phyloP scores from a whole-genome alignment of 1,140 invertebrate genomes.

The Reticulitermes speratus region DNA sequence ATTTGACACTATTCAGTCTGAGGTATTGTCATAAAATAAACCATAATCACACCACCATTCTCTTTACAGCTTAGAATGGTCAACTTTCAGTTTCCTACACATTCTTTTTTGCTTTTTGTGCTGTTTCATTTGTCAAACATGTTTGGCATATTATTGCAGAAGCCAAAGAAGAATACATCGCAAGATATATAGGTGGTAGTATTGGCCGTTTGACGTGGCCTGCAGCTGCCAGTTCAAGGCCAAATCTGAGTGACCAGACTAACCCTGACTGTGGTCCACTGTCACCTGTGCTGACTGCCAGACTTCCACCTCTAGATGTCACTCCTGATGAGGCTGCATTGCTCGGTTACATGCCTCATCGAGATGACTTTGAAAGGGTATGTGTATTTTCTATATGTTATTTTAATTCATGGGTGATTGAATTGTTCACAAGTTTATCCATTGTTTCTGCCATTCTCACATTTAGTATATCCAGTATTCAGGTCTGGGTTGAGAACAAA shows the following conservation, averaged over 20 bases:
- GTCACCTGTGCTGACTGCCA: constrained; percentile 68
- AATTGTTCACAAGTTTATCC: too few relatives aligned
- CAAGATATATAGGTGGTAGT: constrained; percentile 83
- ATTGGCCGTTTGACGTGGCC: constrained; percentile 85
- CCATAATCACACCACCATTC: too few relatives aligned
- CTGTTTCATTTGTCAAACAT: too few relatives aligned
- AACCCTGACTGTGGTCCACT: constrained; percentile 77
- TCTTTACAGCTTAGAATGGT: too few relatives aligned
- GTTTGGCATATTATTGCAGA: constrained; percentile 56
- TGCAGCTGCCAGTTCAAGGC: constrained; percentile 61
- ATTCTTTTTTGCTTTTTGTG: too few relatives aligned
- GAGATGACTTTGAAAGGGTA: constrained; percentile 94
- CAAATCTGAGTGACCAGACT: constrained; percentile 70
- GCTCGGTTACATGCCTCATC: constrained; percentile 93
- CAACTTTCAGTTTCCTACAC: too few relatives aligned
- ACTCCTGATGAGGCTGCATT: constrained; percentile 75
- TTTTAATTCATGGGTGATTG: not conserved
- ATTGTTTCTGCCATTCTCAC: too few relatives aligned
- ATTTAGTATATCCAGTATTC: too few relatives aligned
- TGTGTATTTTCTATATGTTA: constrained; percentile 21
- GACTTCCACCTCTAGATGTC: constrained; percentile 76
- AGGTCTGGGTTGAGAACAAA: not conserved
- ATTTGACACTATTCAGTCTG: too few relatives aligned
- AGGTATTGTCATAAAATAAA: too few relatives aligned
- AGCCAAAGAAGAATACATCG: constrained; percentile 89